Percentiles rank a stretch among this genome's conserved stretches.
Conservation (phyloP, 2,888 invertebrate species). For the Dryadula phaetusa region DNA sequence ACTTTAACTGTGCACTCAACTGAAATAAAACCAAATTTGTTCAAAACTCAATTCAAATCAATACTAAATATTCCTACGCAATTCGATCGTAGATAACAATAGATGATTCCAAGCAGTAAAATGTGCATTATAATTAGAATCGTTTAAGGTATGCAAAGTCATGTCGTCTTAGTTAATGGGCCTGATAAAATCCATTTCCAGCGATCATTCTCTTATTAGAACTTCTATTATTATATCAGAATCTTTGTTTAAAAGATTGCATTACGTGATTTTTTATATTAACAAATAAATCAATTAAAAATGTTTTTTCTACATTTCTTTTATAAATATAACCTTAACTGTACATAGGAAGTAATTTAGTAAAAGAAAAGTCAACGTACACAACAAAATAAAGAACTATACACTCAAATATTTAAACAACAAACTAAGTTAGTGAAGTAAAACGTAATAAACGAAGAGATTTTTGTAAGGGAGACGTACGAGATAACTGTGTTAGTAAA, state of each 20-base stretch:
- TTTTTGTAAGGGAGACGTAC: slow-evolving; percentile 22
- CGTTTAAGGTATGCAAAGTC: slow-evolving; percentile 66
- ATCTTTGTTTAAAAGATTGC: slow-evolving; percentile 17
- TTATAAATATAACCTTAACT: not conserved
- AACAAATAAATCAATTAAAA: too few relatives aligned
- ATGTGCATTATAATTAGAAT: slow-evolving; percentile 75
- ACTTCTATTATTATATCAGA: slow-evolving; percentile 50
- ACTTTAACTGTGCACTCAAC: not conserved
- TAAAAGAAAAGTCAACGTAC: not conserved
- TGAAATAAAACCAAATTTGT: slow-evolving; percentile 1
- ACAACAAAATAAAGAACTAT: slow-evolving; percentile 11
- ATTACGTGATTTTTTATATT: too few relatives aligned
- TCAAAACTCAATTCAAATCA: not conserved
- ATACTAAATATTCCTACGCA: slow-evolving; percentile 58
- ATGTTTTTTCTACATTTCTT: too few relatives aligned
- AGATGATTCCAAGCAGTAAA: slow-evolving; percentile 62
- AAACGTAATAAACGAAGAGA: slow-evolving; percentile 53
- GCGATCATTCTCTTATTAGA: slow-evolving; percentile 62
- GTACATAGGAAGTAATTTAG: not conserved
- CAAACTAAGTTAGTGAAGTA: slow-evolving; percentile 9
- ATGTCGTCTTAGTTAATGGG: slow-evolving; percentile 70
- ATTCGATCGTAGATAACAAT: slow-evolving; percentile 67
- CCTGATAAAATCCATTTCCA: slow-evolving; percentile 63
- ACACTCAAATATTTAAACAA: slow-evolving; percentile 21
- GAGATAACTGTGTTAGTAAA: slow-evolving; percentile 57